Conservation (phyloP, 2,113 vertebrate species). For the Boulengeromyrus knoepffleri region DNA sequence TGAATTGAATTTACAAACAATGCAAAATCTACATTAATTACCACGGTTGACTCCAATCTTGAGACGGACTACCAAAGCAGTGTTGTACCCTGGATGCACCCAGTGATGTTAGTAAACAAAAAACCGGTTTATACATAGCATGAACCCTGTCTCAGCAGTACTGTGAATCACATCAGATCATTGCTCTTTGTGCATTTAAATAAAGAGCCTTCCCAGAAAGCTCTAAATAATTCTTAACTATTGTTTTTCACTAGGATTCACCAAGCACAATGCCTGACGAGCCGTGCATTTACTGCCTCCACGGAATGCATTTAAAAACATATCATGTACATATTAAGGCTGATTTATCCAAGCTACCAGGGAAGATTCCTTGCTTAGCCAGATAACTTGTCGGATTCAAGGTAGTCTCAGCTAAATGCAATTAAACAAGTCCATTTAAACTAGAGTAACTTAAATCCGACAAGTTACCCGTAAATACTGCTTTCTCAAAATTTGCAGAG, state of each 20-base stretch:
- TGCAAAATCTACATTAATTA: background rate
- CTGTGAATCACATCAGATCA: background rate
- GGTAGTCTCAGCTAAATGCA: background rate
- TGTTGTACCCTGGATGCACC: background rate
- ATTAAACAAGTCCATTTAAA: background rate
- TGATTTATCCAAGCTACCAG: background rate
- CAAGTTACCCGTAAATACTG: too few relatives aligned
- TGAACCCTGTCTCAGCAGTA: background rate
- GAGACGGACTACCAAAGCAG: background rate
- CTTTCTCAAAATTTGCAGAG: background rate
- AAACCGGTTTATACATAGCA: background rate
- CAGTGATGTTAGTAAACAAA: background rate
- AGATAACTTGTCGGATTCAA: background rate
- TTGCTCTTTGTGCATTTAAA: background rate
- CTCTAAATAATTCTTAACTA: background rate
- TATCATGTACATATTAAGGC: background rate
- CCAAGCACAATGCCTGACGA: background rate
- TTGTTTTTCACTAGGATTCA: background rate
- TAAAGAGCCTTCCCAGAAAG: background rate
- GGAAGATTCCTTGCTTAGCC: background rate
- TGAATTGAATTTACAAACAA: background rate
- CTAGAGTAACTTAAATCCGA: too few relatives aligned
- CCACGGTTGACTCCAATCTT: background rate
- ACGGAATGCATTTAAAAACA: background rate
- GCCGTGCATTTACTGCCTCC: too few relatives aligned